phyloP scores from a whole-genome alignment of 2,888 invertebrate genomes.

The Petrolisthes manimaculis region DNA sequence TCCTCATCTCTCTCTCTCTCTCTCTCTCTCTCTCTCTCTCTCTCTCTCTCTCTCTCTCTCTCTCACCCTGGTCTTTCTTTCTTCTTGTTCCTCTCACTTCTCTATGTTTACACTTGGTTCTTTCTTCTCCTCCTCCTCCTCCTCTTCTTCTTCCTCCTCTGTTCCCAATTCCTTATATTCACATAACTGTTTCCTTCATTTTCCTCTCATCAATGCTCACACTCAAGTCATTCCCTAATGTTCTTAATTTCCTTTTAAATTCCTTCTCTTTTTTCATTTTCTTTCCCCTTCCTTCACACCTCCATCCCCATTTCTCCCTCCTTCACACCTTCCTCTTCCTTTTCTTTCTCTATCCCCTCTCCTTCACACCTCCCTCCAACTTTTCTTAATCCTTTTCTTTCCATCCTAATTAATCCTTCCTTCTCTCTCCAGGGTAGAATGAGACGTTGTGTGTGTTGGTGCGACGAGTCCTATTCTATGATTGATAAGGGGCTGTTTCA shows the following conservation, averaged over 20 bases:
- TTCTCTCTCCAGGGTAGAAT: too few species aligned
- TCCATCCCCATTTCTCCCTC: neutral
- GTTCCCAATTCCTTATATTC: neutral
- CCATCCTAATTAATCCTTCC: too few species aligned
- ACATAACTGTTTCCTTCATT: neutral
- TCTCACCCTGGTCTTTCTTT: too few species aligned
- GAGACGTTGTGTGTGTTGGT: too few species aligned
- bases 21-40: neutral
- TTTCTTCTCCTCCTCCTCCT: neutral
- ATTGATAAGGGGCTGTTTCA: too few species aligned
- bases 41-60: neutral
- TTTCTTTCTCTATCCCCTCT: slow-evolving; percentile 4
- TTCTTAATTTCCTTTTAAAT: too few species aligned
- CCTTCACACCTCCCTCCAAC: too few species aligned
- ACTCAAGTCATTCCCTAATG: too few species aligned
- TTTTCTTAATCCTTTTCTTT: too few species aligned
- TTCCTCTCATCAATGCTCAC: too few species aligned
- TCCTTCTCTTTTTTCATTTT: too few species aligned
- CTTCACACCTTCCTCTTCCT: neutral
- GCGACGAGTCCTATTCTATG: too few species aligned
- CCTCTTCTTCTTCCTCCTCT: neutral
- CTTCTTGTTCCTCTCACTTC: neutral
- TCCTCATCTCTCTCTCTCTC: neutral
- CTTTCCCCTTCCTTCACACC: neutral
- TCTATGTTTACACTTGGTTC: neutral